Percentiles rank a stretch among this genome's conserved stretches.
phyloP scores from a whole-genome alignment of 2,888 invertebrate species.

The Epirrita christyi region DNA sequence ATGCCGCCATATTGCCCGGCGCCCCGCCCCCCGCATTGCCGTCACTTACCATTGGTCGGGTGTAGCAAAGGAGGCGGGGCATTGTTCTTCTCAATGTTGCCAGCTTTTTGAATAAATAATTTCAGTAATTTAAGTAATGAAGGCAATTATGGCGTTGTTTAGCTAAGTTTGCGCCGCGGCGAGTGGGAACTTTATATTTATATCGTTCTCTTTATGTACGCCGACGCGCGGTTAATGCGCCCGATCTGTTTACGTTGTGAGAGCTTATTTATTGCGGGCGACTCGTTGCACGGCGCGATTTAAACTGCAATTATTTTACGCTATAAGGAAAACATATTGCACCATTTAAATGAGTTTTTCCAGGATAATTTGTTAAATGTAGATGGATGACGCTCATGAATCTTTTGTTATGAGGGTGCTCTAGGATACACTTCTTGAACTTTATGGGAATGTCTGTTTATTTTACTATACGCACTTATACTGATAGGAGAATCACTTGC shows the following conservation, averaged over 20 bases:
- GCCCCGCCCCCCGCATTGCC: constrained; percentile 66
- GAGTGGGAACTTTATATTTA: constrained; percentile 84
- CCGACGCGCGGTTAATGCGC: constrained; percentile 83
- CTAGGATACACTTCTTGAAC: constrained; percentile 6
- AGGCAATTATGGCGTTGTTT: constrained; percentile 86
- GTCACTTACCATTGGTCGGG: constrained; percentile 60
- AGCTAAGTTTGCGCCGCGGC: constrained; percentile 84
- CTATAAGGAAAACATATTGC: constrained; percentile 77
- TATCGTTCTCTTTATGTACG: constrained; percentile 84
- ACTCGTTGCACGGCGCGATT: constrained; percentile 77
- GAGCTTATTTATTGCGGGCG: constrained; percentile 78
- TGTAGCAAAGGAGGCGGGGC: constrained; percentile 57
- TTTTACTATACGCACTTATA: constrained; percentile 15
- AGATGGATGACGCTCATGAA: constrained; percentile 37
- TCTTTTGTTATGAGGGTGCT: constrained; percentile 29
- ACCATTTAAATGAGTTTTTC: constrained; percentile 66
- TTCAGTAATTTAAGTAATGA: constrained; percentile 86
- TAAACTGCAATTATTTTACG: constrained; percentile 82
- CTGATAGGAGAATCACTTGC: not conserved
- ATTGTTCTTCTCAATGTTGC: constrained; percentile 76
- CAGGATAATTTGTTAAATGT: constrained; percentile 48
- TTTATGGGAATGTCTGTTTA: constrained; percentile 16
- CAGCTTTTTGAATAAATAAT: constrained; percentile 86
- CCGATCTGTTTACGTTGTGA: constrained; percentile 83
- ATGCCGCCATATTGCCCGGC: constrained; percentile 77